A percentile compares a stretch with the other conserved stretches of the same genome.
phyloP scores from a whole-genome alignment of 2,888 invertebrate species.

The Chymomyza caudatula region DNA sequence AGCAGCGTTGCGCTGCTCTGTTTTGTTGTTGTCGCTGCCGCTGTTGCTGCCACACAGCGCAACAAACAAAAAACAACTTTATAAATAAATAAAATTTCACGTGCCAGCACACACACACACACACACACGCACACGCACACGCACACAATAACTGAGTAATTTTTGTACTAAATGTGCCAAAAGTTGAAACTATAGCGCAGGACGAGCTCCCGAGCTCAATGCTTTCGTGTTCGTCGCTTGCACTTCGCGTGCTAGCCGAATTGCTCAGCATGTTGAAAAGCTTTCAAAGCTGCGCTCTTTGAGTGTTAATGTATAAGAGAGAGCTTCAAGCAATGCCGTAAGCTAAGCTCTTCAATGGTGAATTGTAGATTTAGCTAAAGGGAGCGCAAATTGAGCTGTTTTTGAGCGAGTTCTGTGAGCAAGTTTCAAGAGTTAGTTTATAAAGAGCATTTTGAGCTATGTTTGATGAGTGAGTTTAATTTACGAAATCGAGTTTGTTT shows the following conservation, averaged over 20 bases:
- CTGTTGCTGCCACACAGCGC: neutral
- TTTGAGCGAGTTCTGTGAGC: too few species aligned
- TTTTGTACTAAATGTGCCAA: slow-evolving; percentile 61
- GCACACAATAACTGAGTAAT: slow-evolving; percentile 14
- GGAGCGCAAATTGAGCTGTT: neutral
- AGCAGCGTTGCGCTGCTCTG: neutral
- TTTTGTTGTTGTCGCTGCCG: neutral
- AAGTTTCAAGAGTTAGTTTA: neutral
- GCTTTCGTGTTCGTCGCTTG: neutral
- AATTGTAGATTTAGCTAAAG: neutral
- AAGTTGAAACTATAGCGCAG: slow-evolving; percentile 6
- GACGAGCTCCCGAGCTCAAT: neutral
- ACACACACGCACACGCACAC: slow-evolving; percentile 9
- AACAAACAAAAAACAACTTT: slow-evolving; percentile 28
- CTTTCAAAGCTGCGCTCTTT: neutral
- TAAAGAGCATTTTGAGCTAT: neutral
- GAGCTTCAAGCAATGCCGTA: too few species aligned
- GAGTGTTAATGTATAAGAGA: neutral
- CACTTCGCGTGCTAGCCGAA: neutral
- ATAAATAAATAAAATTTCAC: slow-evolving; percentile 68
- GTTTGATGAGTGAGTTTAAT: too few species aligned
- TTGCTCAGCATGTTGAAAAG: neutral
- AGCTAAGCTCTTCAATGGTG: neutral
- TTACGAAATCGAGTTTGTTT: too few species aligned
- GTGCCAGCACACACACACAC: slow-evolving; percentile 28